Evolutionary conservation across 2,888 invertebrate genomes (phyloP).

Genomic region (Micropterix aruncella): DNA sequence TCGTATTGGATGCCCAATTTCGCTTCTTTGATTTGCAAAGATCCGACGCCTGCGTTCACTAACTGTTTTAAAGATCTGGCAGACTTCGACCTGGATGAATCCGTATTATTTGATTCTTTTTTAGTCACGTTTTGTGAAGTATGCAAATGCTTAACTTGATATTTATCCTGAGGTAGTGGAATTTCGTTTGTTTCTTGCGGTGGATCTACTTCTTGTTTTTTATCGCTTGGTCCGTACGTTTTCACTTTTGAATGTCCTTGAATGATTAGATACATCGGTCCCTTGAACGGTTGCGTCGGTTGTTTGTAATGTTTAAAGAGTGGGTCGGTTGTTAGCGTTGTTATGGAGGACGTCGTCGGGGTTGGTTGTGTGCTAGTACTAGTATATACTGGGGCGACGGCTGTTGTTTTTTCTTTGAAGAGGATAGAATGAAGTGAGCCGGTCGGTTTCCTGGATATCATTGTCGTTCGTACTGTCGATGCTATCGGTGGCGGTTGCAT

Average conservation of each 20-base stretch:
- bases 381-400: slow-evolving; percentile 12
- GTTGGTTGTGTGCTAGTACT: slow-evolving; percentile 23
- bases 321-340: slow-evolving; percentile 42
- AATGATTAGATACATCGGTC: slow-evolving; percentile 63
- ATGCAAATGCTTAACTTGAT: slow-evolving; percentile 43
- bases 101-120: slow-evolving; percentile 19
- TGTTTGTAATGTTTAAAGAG: slow-evolving; percentile 47
- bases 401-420: slow-evolving; percentile 14
- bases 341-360: slow-evolving; percentile 32
- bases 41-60: slow-evolving; percentile 29
- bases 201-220: slow-evolving; percentile 22
- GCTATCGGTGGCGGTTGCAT: slow-evolving; percentile 41
- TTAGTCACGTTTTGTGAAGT: slow-evolving; percentile 18
- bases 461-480: slow-evolving; percentile 14
- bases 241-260: slow-evolving; percentile 79
- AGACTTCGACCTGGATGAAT: slow-evolving; percentile 19
- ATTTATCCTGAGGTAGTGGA: slow-evolving; percentile 31
- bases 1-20: slow-evolving; percentile 42
- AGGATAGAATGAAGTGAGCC: slow-evolving; percentile 9
- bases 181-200: slow-evolving; percentile 39
- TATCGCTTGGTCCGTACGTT: slow-evolving; percentile 56
- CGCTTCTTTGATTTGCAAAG: slow-evolving; percentile 40
- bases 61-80: slow-evolving; percentile 27
- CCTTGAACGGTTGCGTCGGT: slow-evolving; percentile 41
- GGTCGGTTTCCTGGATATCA: slow-evolving; percentile 7